Evolutionary conservation across 1,140 invertebrate genomes (phyloP).

Genomic region (Belonocnema kinseyi): DNA sequence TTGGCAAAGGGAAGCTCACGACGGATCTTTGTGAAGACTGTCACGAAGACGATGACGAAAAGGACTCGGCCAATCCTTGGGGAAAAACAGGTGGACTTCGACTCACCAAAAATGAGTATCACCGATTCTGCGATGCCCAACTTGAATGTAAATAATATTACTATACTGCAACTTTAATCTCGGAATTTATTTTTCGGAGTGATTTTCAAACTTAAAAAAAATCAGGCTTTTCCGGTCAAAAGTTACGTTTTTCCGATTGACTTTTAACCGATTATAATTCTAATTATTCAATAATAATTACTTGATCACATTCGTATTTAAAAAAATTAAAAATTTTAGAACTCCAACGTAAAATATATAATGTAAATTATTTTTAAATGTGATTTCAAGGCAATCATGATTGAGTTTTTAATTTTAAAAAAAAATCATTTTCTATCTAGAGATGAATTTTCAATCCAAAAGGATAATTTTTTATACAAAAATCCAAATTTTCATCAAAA

Average conservation of each 20-base stretch:
- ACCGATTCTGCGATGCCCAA: conserved; percentile 85
- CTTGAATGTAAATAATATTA: conserved; percentile 81
- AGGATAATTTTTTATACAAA: too few species aligned
- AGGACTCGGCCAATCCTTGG: conserved; percentile 79
- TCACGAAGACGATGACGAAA: conserved; percentile 62
- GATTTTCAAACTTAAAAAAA: not conserved
- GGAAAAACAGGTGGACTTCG: conserved; percentile 77
- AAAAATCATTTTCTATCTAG: too few species aligned
- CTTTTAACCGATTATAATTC: too few species aligned
- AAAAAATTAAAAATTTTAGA: not conserved
- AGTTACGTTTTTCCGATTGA: too few species aligned
- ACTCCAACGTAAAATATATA: too few species aligned
- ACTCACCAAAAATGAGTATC: conserved; percentile 83
- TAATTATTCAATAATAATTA: too few species aligned
- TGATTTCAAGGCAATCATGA: too few species aligned
- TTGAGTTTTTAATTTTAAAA: too few species aligned
- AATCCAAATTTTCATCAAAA: too few species aligned
- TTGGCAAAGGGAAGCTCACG: conserved; percentile 55
- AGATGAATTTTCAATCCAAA: too few species aligned
- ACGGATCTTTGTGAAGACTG: conserved; percentile 34
- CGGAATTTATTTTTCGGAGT: not conserved
- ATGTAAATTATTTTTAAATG: too few species aligned
- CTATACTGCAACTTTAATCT: not conserved
- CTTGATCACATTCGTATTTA: not conserved
- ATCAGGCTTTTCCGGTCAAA: not conserved